Evolutionary conservation across 2,888 invertebrate species (phyloP).

Genomic region (Trichopria drosophilae): DNA sequence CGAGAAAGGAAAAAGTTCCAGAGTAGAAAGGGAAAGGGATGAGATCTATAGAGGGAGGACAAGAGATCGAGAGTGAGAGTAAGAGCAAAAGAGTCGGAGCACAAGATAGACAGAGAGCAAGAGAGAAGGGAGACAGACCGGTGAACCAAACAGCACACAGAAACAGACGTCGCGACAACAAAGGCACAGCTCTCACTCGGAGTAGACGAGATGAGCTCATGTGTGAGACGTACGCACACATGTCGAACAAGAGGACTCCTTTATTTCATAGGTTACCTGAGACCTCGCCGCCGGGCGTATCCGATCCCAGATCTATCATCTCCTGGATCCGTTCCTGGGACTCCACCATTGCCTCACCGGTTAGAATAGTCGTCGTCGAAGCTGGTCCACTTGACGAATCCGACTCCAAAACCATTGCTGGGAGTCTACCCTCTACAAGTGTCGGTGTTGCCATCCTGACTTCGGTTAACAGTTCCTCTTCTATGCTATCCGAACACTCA

Average conservation of each 20-base stretch:
- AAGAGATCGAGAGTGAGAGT: constrained; percentile 17
- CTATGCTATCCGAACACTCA: too few relatives aligned
- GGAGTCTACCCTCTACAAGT: constrained; percentile 34
- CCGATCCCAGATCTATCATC: constrained; percentile 38
- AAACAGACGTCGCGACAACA: constrained; percentile 29
- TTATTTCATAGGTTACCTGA: constrained; percentile 50
- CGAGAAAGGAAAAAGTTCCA: constrained; percentile 1
- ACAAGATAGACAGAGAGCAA: constrained; percentile 12
- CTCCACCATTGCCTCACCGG: constrained; percentile 15
- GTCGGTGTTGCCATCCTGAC: too few relatives aligned
- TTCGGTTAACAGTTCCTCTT: too few relatives aligned
- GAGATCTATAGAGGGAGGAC: background rate
- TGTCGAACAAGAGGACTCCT: constrained; percentile 25
- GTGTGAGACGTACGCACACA: constrained; percentile 29
- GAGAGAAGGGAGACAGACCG: constrained; percentile 14
- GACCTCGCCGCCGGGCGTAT: constrained; percentile 41
- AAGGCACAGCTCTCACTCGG: constrained; percentile 18
- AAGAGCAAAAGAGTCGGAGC: constrained; percentile 16
- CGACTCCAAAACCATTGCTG: constrained; percentile 24
- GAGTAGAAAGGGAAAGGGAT: background rate
- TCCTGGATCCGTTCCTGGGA: too few relatives aligned
- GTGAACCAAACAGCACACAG: constrained; percentile 16
- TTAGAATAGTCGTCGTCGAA: constrained; percentile 25
- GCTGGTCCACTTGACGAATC: constrained; percentile 13
- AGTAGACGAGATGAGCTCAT: constrained; percentile 16